Evolutionary conservation across 2,888 invertebrate genomes (phyloP), one percentile per base, ranked within the genome.

Genomic region (Theodoxus fluviatilis): DNA sequence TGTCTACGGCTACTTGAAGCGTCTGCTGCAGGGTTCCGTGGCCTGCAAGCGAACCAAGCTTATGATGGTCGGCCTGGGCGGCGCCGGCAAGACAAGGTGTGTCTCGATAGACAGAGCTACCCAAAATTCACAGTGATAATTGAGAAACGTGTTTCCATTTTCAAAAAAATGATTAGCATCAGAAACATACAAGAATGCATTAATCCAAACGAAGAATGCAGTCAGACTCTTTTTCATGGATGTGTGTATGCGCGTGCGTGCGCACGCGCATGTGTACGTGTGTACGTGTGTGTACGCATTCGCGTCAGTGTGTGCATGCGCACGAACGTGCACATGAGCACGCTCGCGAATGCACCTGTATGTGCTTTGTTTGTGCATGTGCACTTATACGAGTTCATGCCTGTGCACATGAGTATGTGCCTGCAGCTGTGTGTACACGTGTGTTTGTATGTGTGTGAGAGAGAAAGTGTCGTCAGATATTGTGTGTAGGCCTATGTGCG

Each of bases 41-140:
- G 73, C 76, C 6, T 86, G 86, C 72, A 83, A 81, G 70, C 73
- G 86, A 67, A 87, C 86, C 22, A 87, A 87, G 72, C 80, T 87
- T 18, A 87, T 87, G 87, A 76, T 87, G 74, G 86, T 87, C 1
- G 87, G 87, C 18, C 80, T 87, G 4, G 87, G 87, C n/a, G 87
- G 86, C 22, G 87, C 86, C n/a, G 87, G 87, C 4, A 87, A 87
- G 76, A 87, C 87, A 49, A 86, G 84, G 84, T 86, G 73, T 38
- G 69, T 33, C 37, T 68, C 38, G 31, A 4, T n/a, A n/a, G n/a
- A n/a, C n/a, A n/a, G n/a, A n/a, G n/a, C n/a, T n/a, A n/a, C n/a
- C n/a, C n/a, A n/a, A n/a, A n/a, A n/a, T n/a, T n/a, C n/a, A n/a
- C n/a, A n/a, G n/a, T n/a, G n/a, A n/a, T n/a, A n/a, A n/a, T n/a